A percentile compares a stretch with the other conserved stretches of the same genome.
Evolutionary conservation across 1,140 invertebrate genomes (phyloP).

Genomic region (Heliconius melpomene): DNA sequence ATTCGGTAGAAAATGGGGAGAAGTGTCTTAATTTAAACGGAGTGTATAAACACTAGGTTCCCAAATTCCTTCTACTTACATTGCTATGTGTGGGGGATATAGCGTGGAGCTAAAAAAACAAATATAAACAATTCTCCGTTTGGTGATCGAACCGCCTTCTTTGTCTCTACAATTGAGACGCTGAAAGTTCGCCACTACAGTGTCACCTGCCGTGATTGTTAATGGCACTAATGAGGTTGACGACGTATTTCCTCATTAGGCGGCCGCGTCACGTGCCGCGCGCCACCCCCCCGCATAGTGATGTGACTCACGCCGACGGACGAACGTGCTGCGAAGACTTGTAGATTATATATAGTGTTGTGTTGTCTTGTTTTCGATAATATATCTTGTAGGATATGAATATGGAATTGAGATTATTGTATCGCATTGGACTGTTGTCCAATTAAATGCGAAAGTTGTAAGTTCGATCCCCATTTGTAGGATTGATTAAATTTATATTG

Average conservation of each 20-base stretch:
- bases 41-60: background rate
- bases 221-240: constrained; percentile 45
- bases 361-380: background rate
- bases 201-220: constrained; percentile 37
- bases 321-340: background rate
- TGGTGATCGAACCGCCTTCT: background rate
- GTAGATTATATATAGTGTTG: background rate
- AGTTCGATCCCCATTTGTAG: no score
- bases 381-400: no score
- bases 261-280: constrained; percentile 19
- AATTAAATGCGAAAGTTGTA: no score
- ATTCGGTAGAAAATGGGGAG: no score
- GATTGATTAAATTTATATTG: no score
- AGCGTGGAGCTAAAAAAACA: background rate
- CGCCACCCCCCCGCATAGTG: background rate
- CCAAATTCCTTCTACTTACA: background rate
- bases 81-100: background rate
- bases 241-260: constrained; percentile 48
- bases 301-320: background rate
- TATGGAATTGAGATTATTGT: no score
- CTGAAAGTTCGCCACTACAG: constrained; percentile 20
- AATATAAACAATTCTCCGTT: no score
- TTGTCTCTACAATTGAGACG: constrained; percentile 1
- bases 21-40: background rate
- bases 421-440: no score